Conservation (phyloP, 64 coral and sea anemone genomes). For the Astreopora myriophthalma region DNA sequence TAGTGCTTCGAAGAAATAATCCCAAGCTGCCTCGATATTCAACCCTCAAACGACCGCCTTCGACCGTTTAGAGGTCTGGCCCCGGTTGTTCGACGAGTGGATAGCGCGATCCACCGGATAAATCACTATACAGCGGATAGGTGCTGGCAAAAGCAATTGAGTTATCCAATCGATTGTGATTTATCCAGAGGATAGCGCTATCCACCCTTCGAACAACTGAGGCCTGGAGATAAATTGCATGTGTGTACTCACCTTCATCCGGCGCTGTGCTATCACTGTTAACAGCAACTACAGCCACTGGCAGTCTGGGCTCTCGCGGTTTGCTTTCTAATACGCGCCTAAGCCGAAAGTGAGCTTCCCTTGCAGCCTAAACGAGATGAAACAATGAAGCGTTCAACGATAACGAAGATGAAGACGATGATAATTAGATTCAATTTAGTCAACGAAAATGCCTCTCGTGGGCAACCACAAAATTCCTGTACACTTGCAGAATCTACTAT, state of each 20-base stretch:
- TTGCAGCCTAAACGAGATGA: not conserved
- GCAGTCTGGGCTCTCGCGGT: slow-evolving; percentile 49
- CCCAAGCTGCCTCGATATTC: too few species aligned
- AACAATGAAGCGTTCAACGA: not conserved
- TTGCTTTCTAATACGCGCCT: slow-evolving; percentile 67
- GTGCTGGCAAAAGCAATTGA: too few species aligned
- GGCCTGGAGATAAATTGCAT: not conserved
- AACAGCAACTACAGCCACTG: slow-evolving; percentile 59
- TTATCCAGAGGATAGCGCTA: too few species aligned
- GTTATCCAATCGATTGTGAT: too few species aligned
- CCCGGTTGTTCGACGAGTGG: too few species aligned
- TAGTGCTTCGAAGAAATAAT: too few species aligned
- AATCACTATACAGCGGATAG: too few species aligned
- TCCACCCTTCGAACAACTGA: not conserved
- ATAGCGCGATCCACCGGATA: too few species aligned
- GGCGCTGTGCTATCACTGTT: not conserved
- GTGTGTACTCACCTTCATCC: not conserved
- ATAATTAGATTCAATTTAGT: not conserved
- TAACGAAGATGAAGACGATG: not conserved
- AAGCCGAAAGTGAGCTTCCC: slow-evolving; percentile 54
- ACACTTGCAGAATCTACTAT: too few species aligned
- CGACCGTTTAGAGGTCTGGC: too few species aligned
- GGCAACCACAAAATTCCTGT: not conserved
- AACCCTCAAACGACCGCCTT: too few species aligned
- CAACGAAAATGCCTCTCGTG: not conserved